These are phyloP conservation scores for Calonectris borealis DNA, from an alignment of 2,113 vertebrate genomes.

Conservation along the genomic window DNA sequence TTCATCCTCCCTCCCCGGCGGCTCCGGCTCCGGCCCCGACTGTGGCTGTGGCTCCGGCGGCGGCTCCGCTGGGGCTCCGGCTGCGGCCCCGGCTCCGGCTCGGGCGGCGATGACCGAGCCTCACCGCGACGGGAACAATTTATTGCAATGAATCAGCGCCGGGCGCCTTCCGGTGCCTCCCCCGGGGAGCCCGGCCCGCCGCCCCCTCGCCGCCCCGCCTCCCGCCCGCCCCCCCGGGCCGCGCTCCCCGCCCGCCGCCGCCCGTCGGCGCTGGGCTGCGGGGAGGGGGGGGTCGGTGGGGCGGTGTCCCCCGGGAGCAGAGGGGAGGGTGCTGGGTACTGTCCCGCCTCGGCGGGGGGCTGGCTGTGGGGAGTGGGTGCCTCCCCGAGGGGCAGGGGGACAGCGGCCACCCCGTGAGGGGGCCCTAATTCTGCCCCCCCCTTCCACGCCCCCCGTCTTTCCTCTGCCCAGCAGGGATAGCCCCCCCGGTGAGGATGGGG, in stretches of 20 bases:
- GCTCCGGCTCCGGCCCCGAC: not conserved
- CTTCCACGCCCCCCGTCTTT: rapidly evolving
- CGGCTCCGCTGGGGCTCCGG: not conserved
- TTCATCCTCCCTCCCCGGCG: slow-evolving; percentile 65
- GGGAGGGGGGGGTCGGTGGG: too few species aligned
- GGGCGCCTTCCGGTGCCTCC: slow-evolving; percentile 50
- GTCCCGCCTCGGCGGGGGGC: not conserved
- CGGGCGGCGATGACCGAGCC: not conserved
- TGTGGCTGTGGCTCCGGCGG: not conserved
- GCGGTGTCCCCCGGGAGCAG: too few species aligned
- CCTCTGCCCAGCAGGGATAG: not conserved
- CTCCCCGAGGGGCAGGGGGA: too few species aligned
- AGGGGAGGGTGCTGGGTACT: not conserved
- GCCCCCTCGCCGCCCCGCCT: not conserved
- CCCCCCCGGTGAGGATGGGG: too few species aligned
- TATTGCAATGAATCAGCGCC: slow-evolving; percentile 62
- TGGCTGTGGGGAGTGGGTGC: not conserved
- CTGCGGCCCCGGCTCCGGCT: not conserved
- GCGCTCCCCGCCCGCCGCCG: not conserved
- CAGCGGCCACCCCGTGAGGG: not conserved
- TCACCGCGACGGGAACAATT: not conserved
- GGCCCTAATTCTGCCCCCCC: rapidly evolving
- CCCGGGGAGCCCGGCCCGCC: not conserved
- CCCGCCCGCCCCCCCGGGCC: not conserved
- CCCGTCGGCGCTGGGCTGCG: too few species aligned